These are phyloP conservation scores for Corythornis cristatus DNA, from an alignment of 2,113 vertebrate genomes.

Conservation along the genomic window DNA sequence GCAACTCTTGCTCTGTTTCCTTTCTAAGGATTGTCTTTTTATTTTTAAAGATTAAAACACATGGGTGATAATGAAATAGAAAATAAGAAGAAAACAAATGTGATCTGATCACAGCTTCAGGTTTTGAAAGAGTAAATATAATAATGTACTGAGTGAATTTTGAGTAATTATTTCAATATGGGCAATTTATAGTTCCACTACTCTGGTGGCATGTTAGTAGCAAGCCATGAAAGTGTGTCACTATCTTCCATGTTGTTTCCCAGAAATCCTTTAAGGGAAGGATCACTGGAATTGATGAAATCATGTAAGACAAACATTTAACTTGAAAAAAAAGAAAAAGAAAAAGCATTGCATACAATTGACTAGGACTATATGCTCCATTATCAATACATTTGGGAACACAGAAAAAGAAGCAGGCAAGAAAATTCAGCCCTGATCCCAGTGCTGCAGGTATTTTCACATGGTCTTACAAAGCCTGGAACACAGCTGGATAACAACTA, in stretches of 20 bases:
- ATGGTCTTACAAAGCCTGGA: not conserved
- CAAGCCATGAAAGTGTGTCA: not conserved
- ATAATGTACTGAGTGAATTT: not conserved
- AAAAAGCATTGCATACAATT: not conserved
- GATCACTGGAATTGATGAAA: not conserved
- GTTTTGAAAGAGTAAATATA: not conserved
- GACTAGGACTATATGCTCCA: not conserved
- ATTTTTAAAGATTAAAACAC: not conserved
- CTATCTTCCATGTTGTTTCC: rapidly evolving
- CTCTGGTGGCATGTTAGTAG: not conserved
- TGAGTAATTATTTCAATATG: not conserved
- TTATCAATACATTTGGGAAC: not conserved
- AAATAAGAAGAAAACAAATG: not conserved
- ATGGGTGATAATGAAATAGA: not conserved
- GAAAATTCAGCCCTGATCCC: not conserved
- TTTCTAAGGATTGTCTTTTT: not conserved
- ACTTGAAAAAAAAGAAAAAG: not conserved
- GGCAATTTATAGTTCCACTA: not conserved
- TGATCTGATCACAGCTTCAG: not conserved
- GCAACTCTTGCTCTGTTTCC: not conserved
- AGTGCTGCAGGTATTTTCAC: not conserved
- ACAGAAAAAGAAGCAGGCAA: not conserved
- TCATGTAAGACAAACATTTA: not conserved
- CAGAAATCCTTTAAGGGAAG: not conserved
- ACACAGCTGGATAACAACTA: not conserved